Evolutionary conservation across 2,797 vertebrate genomes (phyloP).

Genomic region (Enteromius viviparus): DNA sequence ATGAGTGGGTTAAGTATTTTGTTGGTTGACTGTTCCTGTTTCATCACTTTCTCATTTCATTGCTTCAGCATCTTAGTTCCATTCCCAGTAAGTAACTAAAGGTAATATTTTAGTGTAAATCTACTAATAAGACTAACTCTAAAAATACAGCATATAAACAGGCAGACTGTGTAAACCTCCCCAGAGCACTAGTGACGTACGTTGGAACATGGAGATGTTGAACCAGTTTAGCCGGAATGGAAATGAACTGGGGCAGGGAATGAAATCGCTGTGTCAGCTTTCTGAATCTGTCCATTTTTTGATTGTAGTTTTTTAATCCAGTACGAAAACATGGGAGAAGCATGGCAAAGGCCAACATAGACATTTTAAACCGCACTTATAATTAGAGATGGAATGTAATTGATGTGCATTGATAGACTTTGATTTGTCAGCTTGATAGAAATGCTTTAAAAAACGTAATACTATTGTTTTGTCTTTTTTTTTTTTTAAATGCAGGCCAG

Average conservation of each 20-base stretch:
- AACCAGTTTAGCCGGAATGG: constrained; percentile 67
- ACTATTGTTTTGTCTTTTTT: not conserved
- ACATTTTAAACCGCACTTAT: not conserved
- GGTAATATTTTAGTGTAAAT: not conserved
- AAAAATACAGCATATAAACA: not conserved
- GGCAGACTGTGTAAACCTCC: not conserved
- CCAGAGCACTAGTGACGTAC: not conserved
- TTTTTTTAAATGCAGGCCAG: not conserved
- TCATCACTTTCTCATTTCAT: not conserved
- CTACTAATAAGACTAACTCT: not conserved
- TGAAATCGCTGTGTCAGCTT: constrained; percentile 61
- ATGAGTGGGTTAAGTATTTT: not conserved
- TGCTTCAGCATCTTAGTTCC: constrained; percentile 9
- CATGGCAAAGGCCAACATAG: not conserved
- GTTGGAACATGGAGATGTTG: constrained; percentile 17
- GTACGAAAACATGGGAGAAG: not conserved
- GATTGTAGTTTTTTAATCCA: constrained; percentile 8
- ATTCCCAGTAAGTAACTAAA: not conserved
- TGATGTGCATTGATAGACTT: not conserved
- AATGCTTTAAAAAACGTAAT: not conserved
- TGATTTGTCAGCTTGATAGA: not conserved
- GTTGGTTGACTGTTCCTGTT: too few relatives aligned
- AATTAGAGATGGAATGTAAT: not conserved
- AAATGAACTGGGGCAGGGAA: constrained; percentile 52
- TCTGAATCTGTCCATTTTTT: constrained; percentile 13